A percentile compares a stretch with the other conserved stretches of the same genome.
These are phyloP conservation scores for Chironomus riparius DNA, from an alignment of 2,888 invertebrate species.

Conservation along the genomic window DNA sequence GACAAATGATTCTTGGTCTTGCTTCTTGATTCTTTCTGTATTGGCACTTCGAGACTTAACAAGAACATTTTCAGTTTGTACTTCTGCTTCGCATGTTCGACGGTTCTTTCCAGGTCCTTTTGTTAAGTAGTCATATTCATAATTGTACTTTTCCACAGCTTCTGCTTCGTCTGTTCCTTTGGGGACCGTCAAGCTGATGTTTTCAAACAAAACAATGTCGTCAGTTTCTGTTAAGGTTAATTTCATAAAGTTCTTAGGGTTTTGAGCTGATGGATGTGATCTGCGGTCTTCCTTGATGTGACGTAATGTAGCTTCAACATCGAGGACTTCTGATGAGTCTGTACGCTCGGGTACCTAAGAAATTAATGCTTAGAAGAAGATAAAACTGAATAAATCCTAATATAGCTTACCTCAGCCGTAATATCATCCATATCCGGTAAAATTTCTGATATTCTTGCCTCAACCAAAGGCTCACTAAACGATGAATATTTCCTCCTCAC, in stretches of 20 bases:
- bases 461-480: background rate
- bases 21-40: constrained; percentile 46
- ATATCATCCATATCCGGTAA: constrained; percentile 6
- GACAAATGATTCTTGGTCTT: constrained; percentile 54
- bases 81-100: constrained; percentile 56
- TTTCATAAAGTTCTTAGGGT: constrained; percentile 43
- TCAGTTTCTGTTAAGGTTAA: constrained; percentile 59
- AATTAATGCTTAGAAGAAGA: background rate
- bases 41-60: constrained; percentile 57
- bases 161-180: constrained; percentile 51
- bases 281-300: constrained; percentile 15
- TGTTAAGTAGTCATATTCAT: constrained; percentile 57
- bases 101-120: constrained; percentile 57
- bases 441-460: background rate
- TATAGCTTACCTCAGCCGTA: constrained; percentile 1
- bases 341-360: background rate
- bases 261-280: constrained; percentile 1
- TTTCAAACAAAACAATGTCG: constrained; percentile 53
- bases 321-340: constrained; percentile 11
- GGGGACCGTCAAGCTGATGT: constrained; percentile 54
- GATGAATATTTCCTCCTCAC: background rate
- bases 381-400: too few relatives aligned
- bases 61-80: constrained; percentile 55
- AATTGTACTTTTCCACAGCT: constrained; percentile 52
- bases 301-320: background rate